Base-by-base conservation (phyloP, 1,140 invertebrate species). In the Psilanteris sp. region DNA sequence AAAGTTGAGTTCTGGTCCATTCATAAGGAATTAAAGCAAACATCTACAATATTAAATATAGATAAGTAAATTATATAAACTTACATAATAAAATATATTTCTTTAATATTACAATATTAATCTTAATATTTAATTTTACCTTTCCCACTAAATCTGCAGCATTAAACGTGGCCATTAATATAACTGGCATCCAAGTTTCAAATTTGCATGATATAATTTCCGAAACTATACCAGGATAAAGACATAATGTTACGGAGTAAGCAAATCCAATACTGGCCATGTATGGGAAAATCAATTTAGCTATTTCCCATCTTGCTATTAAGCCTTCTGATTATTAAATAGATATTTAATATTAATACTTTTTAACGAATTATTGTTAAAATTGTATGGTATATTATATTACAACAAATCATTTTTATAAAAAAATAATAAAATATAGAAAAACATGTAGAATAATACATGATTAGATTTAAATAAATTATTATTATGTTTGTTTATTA, bases 81-180 rank as follows among this genome's bases (percentile, higher is more conserved):
- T n/a, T n/a, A n/a, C n/a, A n/a, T n/a, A n/a, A n/a, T n/a, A n/a
- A n/a, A n/a, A n/a, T n/a, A n/a, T n/a, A n/a, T n/a, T n/a, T n/a
- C n/a, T n/a, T n/a, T n/a, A n/a, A n/a, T n/a, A n/a, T n/a, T n/a
- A n/a, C n/a, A n/a, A n/a, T n/a, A n/a, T n/a, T n/a, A n/a, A n/a
- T n/a, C n/a, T n/a, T n/a, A n/a, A n/a, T n/a, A n/a, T n/a, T n/a
- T n/a, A n/a, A n/a, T n/a, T n/a, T 75, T 87, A 94, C 93, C 89
- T 96, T 96, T 75, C 95, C 96, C 55, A 96, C 88, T 4, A 97
- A 91, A 88, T 97, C 96, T 32, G 93, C 93, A 1, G 93, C 90
- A 80, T 97, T 97, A 79, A 97, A 97, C 0, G 93, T 89, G 4
- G 95, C 93, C 95, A 97, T 97, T 16, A 97, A 87, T 8, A 97